Percentiles rank a stretch among this genome's conserved stretches.
These are phyloP conservation scores for Montipora sp. DNA, from an alignment of 64 coral and sea anemone genomes.

Conservation along the genomic window DNA sequence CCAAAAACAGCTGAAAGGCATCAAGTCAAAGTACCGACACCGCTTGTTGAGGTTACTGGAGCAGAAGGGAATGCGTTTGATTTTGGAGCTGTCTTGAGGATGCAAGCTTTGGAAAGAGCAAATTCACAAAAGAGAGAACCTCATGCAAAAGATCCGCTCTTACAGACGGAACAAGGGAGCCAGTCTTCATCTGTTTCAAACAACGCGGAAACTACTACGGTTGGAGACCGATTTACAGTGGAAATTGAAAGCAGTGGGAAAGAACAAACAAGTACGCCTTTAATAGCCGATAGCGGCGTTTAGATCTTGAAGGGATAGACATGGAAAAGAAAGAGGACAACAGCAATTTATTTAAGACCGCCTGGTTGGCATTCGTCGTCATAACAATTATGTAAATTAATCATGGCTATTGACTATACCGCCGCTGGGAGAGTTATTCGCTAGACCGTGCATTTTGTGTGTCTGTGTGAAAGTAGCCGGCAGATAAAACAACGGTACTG, in stretches of 20 bases:
- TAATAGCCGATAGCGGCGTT: background rate
- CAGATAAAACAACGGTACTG: too few relatives aligned
- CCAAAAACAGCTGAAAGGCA: constrained; percentile 29
- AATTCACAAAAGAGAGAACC: background rate
- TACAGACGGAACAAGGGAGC: constrained; percentile 3
- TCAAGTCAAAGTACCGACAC: constrained; percentile 9
- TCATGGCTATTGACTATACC: background rate
- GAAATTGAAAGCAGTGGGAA: background rate
- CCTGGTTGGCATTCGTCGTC: background rate
- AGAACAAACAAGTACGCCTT: background rate
- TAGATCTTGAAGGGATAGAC: background rate
- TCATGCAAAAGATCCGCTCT: background rate
- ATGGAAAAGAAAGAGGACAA: background rate
- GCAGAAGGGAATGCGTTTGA: constrained; percentile 8
- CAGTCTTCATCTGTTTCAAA: background rate
- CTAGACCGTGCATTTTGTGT: too few relatives aligned
- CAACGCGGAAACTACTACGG: background rate
- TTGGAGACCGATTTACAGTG: background rate
- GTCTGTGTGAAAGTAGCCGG: too few relatives aligned
- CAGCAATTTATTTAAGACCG: background rate
- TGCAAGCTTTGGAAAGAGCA: constrained; percentile 21
- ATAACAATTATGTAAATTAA: background rate
- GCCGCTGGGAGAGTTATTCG: background rate
- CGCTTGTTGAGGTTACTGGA: background rate
- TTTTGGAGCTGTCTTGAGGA: constrained; percentile 38